These are phyloP conservation scores for Scaptodrosophila latifasciaeformis DNA, from an alignment of 2,888 invertebrate species.

Conservation along the genomic window DNA sequence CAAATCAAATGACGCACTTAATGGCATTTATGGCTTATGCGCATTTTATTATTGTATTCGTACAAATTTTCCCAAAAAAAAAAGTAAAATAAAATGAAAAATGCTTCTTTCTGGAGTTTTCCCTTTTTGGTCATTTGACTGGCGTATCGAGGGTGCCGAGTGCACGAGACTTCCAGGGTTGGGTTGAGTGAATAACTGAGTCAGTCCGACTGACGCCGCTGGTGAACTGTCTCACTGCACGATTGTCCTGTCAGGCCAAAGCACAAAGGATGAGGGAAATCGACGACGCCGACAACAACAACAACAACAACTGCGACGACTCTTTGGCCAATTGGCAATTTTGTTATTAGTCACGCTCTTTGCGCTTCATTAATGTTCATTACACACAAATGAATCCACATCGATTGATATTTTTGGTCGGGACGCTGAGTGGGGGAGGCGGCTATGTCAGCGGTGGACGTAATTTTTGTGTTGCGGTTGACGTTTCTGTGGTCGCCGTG, in stretches of 20 bases:
- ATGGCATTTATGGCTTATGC: conserved; percentile 65
- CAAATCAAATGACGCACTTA: conserved; percentile 66
- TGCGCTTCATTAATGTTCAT: conserved; percentile 69
- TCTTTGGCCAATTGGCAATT: conserved; percentile 66
- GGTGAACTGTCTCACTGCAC: conserved; percentile 7
- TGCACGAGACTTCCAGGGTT: neutral
- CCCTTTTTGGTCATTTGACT: conserved; percentile 2
- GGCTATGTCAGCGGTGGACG: too few relatives aligned
- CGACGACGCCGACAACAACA: neutral
- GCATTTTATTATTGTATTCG: conserved; percentile 51
- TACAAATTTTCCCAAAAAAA: too few relatives aligned
- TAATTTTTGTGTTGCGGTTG: conserved; percentile 54
- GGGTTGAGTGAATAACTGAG: neutral
- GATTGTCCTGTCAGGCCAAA: neutral
- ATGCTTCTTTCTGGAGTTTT: neutral
- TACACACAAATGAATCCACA: conserved; percentile 68
- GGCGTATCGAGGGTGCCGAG: conserved; percentile 6
- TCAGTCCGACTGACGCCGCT: conserved; percentile 45
- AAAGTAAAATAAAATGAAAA: too few relatives aligned
- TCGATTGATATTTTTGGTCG: conserved; percentile 62
- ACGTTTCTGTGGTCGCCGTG: conserved; percentile 54
- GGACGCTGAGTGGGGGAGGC: too few relatives aligned
- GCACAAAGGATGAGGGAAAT: neutral
- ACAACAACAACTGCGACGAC: conserved; percentile 1
- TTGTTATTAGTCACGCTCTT: conserved; percentile 67